Base-by-base conservation (phyloP, 2,888 invertebrate species). In the Tipula confusa region DNA sequence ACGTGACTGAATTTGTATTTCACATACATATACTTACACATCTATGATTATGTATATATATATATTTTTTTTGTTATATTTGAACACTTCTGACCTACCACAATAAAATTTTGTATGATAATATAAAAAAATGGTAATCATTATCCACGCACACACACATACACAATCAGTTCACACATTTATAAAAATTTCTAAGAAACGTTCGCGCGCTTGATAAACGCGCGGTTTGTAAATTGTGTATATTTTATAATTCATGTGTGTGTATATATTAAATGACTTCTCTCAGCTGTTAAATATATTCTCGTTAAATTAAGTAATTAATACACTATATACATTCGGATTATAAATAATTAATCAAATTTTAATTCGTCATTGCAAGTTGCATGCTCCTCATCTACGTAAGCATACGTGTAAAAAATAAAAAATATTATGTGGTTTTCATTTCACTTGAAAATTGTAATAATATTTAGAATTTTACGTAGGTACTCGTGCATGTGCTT, bases 301-400 rank as follows among this genome's bases (percentile, higher is more conserved):
- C 64, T 64, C 64, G 24, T 64, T 24, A 64, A 64, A 64, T 64
- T 64, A 64, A 64, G 64, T 64, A 64, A 64, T 64, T 64, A 64
- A 64, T 24, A 64, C 15, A 24, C 24, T 9, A 11, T 33, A 33
- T 64, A 64, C 64, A 24, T 24, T 64, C 64, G 24, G 9, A 3
- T 18, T 64, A 24, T 43, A 3, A 3, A 43, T 15, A n/a, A n/a
- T 11, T 5, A 43, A 15, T 9, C 9, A 64, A 64, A 64, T 64
- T 18, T 15, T 48, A 64, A 64, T 64, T 64, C 64, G 64, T 64
- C 64, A 64, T 24, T 64, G 24, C 18, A 9, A 24, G 24, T 31
- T n/a, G n/a, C 64, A 24, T 64, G 64, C 64, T 64, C 64, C 64
- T 1, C n/a, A n/a, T n/a, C n/a, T n/a, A n/a, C n/a, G n/a, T n/a